Percentiles rank a stretch among this genome's conserved stretches.
Evolutionary conservation across 30 jellyfish, hydroid and myxozoan genomes (phyloP).

Genomic region (Cassiopea xamachana): DNA sequence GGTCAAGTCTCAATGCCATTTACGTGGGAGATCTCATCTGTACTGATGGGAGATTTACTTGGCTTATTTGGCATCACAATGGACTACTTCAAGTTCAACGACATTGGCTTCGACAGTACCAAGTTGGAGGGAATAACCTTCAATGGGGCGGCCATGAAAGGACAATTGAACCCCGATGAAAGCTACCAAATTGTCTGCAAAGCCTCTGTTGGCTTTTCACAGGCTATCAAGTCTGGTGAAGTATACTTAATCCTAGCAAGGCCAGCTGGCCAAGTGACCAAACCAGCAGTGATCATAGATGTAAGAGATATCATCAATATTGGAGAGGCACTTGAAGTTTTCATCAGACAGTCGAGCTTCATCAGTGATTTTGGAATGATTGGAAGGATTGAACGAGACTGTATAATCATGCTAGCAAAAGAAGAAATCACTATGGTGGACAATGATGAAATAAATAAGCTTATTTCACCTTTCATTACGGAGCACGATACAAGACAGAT

Average conservation of each 20-base stretch:
- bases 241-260: conserved; percentile 52
- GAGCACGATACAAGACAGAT: conserved; percentile 59
- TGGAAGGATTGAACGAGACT: conserved; percentile 63
- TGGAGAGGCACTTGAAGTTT: conserved; percentile 49
- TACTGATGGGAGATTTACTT: conserved; percentile 47
- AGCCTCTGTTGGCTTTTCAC: conserved; percentile 32
- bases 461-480: conserved; percentile 32
- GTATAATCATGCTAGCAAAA: conserved; percentile 63
- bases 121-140: conserved; percentile 45
- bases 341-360: conserved; percentile 48
- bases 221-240: conserved; percentile 42
- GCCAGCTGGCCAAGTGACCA: conserved; percentile 46
- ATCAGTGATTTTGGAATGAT: conserved; percentile 66
- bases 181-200: conserved; percentile 59
- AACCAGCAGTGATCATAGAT: conserved; percentile 53
- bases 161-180: conserved; percentile 23
- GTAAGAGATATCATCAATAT: conserved; percentile 44
- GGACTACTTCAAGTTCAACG: conserved; percentile 42
- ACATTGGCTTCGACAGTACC: conserved; percentile 63
- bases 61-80: conserved; percentile 64
- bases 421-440: conserved; percentile 68
- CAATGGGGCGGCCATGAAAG: conserved; percentile 56
- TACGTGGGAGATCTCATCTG: conserved; percentile 39
- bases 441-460: conserved; percentile 29
- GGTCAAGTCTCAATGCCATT: conserved; percentile 22